Base-by-base conservation (phyloP, 2,797 vertebrate genomes). In the Oreonectes daqikongensis region DNA sequence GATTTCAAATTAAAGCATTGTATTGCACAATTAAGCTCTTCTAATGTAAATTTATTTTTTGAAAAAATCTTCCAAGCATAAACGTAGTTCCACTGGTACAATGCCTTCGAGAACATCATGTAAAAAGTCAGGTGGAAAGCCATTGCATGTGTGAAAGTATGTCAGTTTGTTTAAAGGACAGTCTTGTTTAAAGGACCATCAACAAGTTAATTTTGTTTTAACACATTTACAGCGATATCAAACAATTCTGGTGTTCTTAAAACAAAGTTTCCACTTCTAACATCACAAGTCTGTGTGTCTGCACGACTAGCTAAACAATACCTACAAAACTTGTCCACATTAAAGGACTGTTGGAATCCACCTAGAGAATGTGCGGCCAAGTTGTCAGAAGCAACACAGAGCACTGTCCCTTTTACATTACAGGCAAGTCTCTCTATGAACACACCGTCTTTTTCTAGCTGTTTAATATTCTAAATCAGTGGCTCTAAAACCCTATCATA, bases 1-100 rank as follows among this genome's bases (percentile, higher is more conserved):
- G 64, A 71, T 40, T 63, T 72, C 44, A 72, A 72, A 55, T 69
- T 46, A 32, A 78, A 78, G n/a, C 32, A 8, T 57, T 74, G 55
- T 70, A 78, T 75, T 67, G 40, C 42, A 60, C 20, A 42, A 63
- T 82, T 79, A 53, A 82, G 50, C 42, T 82, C 71, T 26, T 78
- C 77, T 40, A 75, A 70, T 67, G 79, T 80, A 18, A 80, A 76
- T 71, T 71, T 70, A 15, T 55, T 76, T 18, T 64, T 80, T 42
- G 78, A 74, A 79, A 81, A 78, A 78, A 70, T 81, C 70, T 78
- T 64, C 35, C 70, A 75, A 71, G 42, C 71, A 82, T 8, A 82
- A 59, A 75, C 80, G 59, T 14, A 75, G 59, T 67, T 82, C 70
- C 44, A 81, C 70, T 30, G 55, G 55, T 26, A 59, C 72, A 76